Base-by-base conservation (phyloP, 2,113 vertebrate genomes). In the Malurus melanocephalus region DNA sequence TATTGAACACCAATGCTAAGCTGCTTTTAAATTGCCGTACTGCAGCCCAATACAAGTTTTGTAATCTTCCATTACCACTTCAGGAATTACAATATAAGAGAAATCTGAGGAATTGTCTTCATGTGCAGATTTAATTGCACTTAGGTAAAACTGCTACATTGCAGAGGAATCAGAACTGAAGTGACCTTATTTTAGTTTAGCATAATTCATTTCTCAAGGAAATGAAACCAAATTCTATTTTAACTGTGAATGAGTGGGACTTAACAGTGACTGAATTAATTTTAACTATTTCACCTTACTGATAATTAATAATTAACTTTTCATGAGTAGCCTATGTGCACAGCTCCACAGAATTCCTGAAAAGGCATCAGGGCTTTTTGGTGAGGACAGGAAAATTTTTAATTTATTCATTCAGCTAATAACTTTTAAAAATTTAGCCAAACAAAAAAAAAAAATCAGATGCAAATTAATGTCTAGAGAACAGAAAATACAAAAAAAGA, bases 241-340 rank as follows among this genome's bases (percentile, higher is more conserved):
- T 75, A 65, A 75, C 92, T 92, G 49, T 66, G 67, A 92, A 68
- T 85, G 40, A 91, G 61, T 64, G 20, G 3, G n/a, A 87, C 43
- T 76, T 59, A 86, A 11, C 33, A 68, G 87, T 75, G 73, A 64
- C 40, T 57, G 53, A 81, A 79, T 88, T 90, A 26, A 61, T 83
- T 90, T 90, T 84, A 78, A 72, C 69, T 80, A 19, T 77, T 88
- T n/a, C 10, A 91, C 86, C 73, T 84, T 84, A 16, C 60, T 86
- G 73, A 80, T 84, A 89, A 89, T 92, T 91, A 93, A 84, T 88
- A 81, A 65, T 88, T 61, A 79, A 78, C 42, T 93, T 75, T 40
- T 40, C 10, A 28, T 62, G 33, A 30, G 38, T 46, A 57, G n/a
- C 35, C 33, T 68, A 16, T 61, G 51, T 87, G 74, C 14, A 21